A percentile compares a stretch with the other conserved stretches of the same genome.
These are phyloP conservation scores for Alca torda DNA, from an alignment of 2,797 vertebrate genomes.

Conservation along the genomic window DNA sequence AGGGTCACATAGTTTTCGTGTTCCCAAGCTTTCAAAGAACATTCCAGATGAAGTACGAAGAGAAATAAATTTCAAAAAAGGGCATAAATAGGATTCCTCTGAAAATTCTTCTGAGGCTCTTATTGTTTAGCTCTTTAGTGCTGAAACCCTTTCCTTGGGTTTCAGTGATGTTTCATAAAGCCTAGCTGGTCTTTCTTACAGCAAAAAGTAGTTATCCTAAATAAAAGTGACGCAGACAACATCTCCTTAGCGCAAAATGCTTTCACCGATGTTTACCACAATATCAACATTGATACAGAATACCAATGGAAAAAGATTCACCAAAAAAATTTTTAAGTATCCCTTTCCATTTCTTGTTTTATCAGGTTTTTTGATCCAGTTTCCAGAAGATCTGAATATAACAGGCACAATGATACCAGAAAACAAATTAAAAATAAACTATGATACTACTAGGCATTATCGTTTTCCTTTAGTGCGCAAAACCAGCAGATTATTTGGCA, in stretches of 20 bases:
- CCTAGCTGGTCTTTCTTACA: background rate
- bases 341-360: background rate
- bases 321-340: background rate
- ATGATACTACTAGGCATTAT: background rate
- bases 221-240: background rate
- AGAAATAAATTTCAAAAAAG: background rate
- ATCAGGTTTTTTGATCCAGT: background rate
- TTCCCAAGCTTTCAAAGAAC: background rate
- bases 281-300: background rate
- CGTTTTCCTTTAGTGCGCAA: background rate
- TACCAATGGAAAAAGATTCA: background rate
- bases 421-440: background rate
- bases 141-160: background rate
- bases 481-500: background rate
- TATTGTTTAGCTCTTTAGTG: background rate
- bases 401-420: background rate
- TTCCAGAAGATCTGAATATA: background rate
- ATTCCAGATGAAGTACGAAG: background rate
- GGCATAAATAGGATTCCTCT: slow-evolving; percentile 16
- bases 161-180: background rate
- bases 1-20: background rate
- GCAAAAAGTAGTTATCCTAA: background rate
- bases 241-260: background rate
- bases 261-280: background rate
- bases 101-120: slow-evolving; percentile 2